Evolutionary conservation across 1,140 invertebrate species (phyloP).

Genomic region (Drosophila arizonae): DNA sequence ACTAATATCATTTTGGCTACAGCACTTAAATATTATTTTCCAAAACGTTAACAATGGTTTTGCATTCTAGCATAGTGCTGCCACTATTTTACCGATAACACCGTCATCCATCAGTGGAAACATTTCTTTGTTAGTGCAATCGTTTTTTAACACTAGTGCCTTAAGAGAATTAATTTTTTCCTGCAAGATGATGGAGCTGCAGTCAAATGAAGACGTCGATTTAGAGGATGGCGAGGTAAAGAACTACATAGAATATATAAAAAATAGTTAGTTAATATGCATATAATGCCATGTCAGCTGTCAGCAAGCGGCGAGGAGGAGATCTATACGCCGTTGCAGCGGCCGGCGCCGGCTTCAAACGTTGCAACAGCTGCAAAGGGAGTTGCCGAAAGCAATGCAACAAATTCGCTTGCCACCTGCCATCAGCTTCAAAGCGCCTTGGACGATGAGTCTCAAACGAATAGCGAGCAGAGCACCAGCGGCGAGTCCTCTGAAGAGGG

Average conservation of each 20-base stretch:
- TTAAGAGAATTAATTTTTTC: constrained; percentile 58
- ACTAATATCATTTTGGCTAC: no score
- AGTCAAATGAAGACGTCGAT: constrained; percentile 68
- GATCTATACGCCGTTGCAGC: constrained; percentile 83
- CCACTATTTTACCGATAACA: neutral
- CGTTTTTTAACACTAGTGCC: constrained; percentile 44
- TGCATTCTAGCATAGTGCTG: no score
- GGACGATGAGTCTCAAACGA: constrained; percentile 66
- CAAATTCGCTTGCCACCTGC: constrained; percentile 54
- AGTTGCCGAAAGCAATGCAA: constrained; percentile 43
- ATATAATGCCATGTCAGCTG: constrained; percentile 45
- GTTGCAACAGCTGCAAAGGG: constrained; percentile 11
- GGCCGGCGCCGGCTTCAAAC: constrained; percentile 68
- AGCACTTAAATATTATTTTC: no score
- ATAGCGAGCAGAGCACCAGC: constrained; percentile 61
- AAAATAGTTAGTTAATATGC: constrained; percentile 4
- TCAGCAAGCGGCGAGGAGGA: constrained; percentile 69
- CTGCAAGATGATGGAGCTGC: constrained; percentile 71
- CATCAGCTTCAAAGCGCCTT: constrained; percentile 64
- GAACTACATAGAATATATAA: neutral
- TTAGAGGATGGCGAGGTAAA: constrained; percentile 83
- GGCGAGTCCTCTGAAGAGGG: constrained; percentile 71
- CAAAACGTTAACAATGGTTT: no score
- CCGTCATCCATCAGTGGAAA: constrained; percentile 17
- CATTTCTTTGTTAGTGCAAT: constrained; percentile 21